These are phyloP conservation scores for Hesperophylax magnus DNA, from an alignment of 1,140 invertebrate genomes.

Conservation along the genomic window DNA sequence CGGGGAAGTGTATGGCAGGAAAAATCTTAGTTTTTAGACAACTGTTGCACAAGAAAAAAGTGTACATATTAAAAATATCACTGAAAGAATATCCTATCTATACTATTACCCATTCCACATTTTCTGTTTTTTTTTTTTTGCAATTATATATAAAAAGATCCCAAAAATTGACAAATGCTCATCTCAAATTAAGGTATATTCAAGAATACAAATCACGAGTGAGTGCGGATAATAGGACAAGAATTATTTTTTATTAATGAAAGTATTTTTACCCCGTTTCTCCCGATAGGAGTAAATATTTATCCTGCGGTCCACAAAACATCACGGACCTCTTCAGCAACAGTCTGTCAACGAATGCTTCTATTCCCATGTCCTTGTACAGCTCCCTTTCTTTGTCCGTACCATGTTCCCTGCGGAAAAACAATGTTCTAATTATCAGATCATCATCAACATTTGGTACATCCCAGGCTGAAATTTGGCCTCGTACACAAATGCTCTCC, in stretches of 20 bases:
- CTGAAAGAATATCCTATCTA: too few relatives aligned
- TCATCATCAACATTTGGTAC: background rate
- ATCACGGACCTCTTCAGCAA: constrained; percentile 68
- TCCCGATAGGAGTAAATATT: constrained; percentile 3
- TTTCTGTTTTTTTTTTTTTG: too few relatives aligned
- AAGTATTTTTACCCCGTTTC: constrained; percentile 37
- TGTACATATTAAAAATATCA: too few relatives aligned
- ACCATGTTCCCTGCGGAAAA: constrained; percentile 57
- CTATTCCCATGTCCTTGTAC: constrained; percentile 64
- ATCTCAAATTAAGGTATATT: background rate
- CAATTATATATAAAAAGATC: too few relatives aligned
- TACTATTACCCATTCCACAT: too few relatives aligned
- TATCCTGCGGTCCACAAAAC: constrained; percentile 66
- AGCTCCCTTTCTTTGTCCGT: constrained; percentile 61
- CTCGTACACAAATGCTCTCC: too few relatives aligned
- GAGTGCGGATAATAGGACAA: too few relatives aligned
- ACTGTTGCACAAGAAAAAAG: too few relatives aligned
- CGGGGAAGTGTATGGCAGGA: too few relatives aligned
- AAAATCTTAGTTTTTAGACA: too few relatives aligned
- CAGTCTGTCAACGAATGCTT: constrained; percentile 69
- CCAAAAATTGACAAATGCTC: too few relatives aligned
- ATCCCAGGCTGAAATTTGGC: too few relatives aligned
- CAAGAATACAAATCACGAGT: background rate
- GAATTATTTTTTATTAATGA: background rate
- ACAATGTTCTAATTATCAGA: background rate